Base-by-base conservation (phyloP, 2,797 vertebrate genomes). In the Triplophysa yarkandensis region DNA sequence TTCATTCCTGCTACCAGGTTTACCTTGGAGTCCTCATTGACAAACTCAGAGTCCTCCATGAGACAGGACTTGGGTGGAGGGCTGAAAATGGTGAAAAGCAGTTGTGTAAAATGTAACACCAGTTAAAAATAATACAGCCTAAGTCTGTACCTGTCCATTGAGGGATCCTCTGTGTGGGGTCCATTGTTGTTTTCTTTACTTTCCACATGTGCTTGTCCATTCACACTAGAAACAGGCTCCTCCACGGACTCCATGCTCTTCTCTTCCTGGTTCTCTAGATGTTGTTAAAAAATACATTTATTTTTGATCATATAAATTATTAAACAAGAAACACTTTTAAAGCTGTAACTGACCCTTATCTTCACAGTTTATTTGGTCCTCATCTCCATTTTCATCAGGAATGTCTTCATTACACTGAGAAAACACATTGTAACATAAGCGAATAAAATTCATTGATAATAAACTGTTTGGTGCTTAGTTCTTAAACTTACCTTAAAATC, bases 401-500 rank as follows among this genome's bases (percentile, higher is more conserved):
- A 67, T 67, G 62, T 28, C 32, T 52, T 46, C 90, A 0, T 90
- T 88, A 81, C 85, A 85, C 90, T 93, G 27, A 16, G 72, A 6
- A 70, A 34, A 64, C 8, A 66, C 30, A 0, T 1, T 9, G 13
- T 50, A 52, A 30, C 10, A 9, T 25, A 9, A 41, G 11, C 10
- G 43, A 14, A n/a, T n/a, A n/a, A n/a, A n/a, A n/a, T n/a, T n/a
- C n/a, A n/a, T n/a, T n/a, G n/a, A n/a, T n/a, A n/a, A n/a, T n/a
- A 36, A 50, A 28, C 19, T 6, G 17, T 72, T 16, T 13, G 68
- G 28, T 48, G 32, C 39, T 28, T 7, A 57, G 2, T 30, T 19
- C 23, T 57, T 48, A 41, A 57, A 44, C 86, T 85, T 89, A 95
- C 97, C 93, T 95, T 96, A 17, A 81, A 87, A 71, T 94, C 89